A percentile compares a stretch with the other conserved stretches of the same genome.
phyloP scores from a whole-genome alignment of 2,888 invertebrate species.

The Conomelus anceps region DNA sequence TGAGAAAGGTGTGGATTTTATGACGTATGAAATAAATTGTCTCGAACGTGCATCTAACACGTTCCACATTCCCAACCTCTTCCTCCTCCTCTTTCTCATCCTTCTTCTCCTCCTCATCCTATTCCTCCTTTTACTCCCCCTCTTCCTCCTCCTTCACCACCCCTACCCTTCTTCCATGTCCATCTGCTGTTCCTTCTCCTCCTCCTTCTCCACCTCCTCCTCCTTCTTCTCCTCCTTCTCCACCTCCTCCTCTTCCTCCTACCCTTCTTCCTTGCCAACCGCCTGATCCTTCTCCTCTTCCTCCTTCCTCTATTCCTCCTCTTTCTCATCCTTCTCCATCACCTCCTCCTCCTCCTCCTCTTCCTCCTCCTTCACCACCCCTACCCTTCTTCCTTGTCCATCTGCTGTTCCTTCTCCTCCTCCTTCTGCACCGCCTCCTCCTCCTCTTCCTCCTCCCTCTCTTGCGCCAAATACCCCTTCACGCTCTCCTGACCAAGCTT shows the following conservation, averaged over 20 bases:
- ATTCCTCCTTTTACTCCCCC: background rate
- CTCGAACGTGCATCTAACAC: background rate
- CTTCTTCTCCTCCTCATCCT: background rate
- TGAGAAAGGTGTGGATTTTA: background rate
- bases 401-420: background rate
- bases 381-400: background rate
- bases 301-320: background rate
- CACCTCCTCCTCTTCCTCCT: background rate
- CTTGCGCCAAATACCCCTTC: too few species aligned
- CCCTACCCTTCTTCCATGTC: background rate
- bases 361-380: background rate
- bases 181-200: background rate
- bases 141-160: background rate
- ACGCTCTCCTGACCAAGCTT: background rate
- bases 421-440: background rate
- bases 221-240: background rate
- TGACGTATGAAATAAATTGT: background rate
- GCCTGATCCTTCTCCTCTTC: background rate
- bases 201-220: background rate
- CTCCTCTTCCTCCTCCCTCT: background rate
- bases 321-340: background rate
- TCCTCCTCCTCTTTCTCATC: too few species aligned
- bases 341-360: background rate
- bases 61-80: background rate
- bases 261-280: background rate